Conservation (phyloP, 2,113 vertebrate genomes). For the Cinclus mexicanus region DNA sequence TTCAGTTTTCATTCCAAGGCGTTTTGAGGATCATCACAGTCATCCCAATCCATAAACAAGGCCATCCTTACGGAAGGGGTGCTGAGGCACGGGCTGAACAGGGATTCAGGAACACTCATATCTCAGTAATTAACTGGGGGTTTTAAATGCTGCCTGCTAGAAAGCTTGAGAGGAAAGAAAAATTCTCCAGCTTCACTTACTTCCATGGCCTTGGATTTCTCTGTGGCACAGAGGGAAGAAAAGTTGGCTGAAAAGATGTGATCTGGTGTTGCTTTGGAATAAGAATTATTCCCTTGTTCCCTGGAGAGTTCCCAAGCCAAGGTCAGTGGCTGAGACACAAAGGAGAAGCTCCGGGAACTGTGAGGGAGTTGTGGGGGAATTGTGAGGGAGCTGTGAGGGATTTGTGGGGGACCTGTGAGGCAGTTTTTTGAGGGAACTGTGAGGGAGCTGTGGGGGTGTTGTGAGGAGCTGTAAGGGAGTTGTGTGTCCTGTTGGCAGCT, state of each 20-base stretch:
- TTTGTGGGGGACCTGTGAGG: too few species aligned
- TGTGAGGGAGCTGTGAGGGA: not conserved
- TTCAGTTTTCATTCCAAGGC: rapidly evolving
- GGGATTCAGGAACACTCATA: rapidly evolving
- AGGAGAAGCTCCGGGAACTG: not conserved
- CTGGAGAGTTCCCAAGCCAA: not conserved
- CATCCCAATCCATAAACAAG: too few species aligned
- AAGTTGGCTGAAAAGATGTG: not conserved
- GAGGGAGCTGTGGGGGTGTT: rapidly evolving
- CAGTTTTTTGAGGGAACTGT: not conserved
- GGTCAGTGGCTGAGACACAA: not conserved
- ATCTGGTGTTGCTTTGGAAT: not conserved
- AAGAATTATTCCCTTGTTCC: too few species aligned
- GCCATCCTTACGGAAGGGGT: rapidly evolving
- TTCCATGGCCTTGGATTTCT: not conserved
- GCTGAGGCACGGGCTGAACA: not conserved
- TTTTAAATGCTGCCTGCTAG: not conserved
- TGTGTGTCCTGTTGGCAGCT: not conserved
- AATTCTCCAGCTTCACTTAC: not conserved
- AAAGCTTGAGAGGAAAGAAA: not conserved
- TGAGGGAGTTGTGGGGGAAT: rapidly evolving
- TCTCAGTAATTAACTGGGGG: rapidly evolving
- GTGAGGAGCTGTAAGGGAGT: too few species aligned
- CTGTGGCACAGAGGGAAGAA: not conserved
- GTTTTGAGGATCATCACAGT: not conserved